Conservation (phyloP, 2,113 vertebrate species). For the Poicephalus meyeri region DNA sequence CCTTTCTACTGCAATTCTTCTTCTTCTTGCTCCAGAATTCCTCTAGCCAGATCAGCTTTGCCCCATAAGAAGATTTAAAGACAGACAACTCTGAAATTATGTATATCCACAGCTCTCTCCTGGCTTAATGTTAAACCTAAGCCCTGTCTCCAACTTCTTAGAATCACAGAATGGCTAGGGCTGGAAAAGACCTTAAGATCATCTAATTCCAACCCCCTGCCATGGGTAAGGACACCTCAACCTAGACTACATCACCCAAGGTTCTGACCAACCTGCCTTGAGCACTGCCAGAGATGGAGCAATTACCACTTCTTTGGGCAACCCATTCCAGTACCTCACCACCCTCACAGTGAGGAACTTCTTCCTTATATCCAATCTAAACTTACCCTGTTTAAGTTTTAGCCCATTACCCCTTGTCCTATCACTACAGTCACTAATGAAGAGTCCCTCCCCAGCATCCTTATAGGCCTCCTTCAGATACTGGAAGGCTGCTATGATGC, state of each 20-base stretch:
- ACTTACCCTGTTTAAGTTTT: background rate
- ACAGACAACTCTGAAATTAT: background rate
- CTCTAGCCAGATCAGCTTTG: background rate
- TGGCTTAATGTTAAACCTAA: background rate
- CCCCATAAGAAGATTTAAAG: background rate
- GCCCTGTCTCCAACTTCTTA: background rate
- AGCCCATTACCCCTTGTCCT: background rate
- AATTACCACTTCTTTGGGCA: background rate
- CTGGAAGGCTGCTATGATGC: too few species aligned
- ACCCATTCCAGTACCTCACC: background rate
- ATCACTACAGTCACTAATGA: background rate
- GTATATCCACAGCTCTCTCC: background rate
- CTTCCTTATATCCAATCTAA: background rate
- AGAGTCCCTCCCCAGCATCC: background rate
- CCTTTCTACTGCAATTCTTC: background rate
- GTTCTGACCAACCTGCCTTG: background rate
- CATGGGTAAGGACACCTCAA: background rate
- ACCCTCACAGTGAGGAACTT: background rate
- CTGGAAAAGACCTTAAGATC: background rate
- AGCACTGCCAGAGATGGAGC: background rate
- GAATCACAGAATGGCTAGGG: background rate
- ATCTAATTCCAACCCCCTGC: background rate
- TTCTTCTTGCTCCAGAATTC: background rate
- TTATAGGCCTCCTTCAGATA: background rate
- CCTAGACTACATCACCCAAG: background rate